Evolutionary conservation across 1,140 invertebrate species (phyloP).

Genomic region (Lysiphlebus fabarum): DNA sequence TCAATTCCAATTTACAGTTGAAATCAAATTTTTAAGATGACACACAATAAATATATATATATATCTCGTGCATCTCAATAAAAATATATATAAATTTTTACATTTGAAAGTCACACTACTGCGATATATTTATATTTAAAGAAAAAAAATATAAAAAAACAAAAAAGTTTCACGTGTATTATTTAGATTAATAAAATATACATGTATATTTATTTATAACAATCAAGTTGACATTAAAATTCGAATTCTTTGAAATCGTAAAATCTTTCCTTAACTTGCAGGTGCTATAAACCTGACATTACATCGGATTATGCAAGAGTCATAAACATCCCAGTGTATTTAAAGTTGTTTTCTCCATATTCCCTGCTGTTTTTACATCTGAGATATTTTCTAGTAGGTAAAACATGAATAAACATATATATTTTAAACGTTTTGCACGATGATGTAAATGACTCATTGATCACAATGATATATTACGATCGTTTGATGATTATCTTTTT

Average conservation of each 20-base stretch:
- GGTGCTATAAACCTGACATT: slow-evolving; percentile 14
- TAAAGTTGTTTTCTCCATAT: background rate
- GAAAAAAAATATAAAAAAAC: slow-evolving; percentile 3
- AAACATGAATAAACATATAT: slow-evolving; percentile 14
- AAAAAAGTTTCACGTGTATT: background rate
- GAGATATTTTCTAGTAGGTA: background rate
- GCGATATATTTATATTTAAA: background rate
- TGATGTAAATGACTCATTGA: slow-evolving; percentile 14
- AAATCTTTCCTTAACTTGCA: slow-evolving; percentile 1
- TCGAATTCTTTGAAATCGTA: background rate
- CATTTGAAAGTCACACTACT: background rate
- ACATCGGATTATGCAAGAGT: slow-evolving; percentile 11
- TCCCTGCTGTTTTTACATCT: background rate
- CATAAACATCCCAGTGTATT: background rate
- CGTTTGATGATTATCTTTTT: no score
- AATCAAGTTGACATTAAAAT: background rate
- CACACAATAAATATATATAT: no score
- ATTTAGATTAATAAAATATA: background rate
- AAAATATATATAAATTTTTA: background rate
- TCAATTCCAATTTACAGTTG: no score
- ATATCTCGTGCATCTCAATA: background rate
- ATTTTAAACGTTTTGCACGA: background rate
- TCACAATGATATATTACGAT: slow-evolving; percentile 8
- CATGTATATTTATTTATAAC: background rate
- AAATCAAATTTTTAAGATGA: no score